Evolutionary conservation across 1,140 invertebrate genomes (phyloP), one percentile per base, ranked within the genome.

Genomic region (Agrilus planipennis): DNA sequence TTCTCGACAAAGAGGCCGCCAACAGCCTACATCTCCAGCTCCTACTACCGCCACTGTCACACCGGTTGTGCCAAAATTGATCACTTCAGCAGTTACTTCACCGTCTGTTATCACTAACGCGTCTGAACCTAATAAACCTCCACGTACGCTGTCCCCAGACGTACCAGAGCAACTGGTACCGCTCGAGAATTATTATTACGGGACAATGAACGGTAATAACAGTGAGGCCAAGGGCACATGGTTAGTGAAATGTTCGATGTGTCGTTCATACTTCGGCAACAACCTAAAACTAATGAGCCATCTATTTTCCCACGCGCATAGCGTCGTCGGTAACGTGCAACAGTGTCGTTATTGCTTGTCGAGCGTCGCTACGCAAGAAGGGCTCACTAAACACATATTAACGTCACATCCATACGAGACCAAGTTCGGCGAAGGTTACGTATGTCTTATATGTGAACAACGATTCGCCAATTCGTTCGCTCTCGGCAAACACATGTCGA

Each of bases 401-500:
- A 65, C 45, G n/a, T 52, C 62, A 20, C 76, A 78, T 59, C 73
- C 75, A 0, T 58, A 62, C 2, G 72, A 75, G 49, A 76, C 75
- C 1, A 68, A 65, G 67, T 72, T 63, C 49, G 68, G 51, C 51
- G 67, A 47, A 18, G 53, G 49, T 2, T 60, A 54, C 42, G 71
- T 76, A 14, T 84, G 79, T 47, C 63, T 81, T 1, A 79, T 83
- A 47, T 84, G 80, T 46, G 76, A 79, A 58, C 70, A 75, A 19
- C 71, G 70, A 10, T 74, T 75, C 54, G 68, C 69, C 35, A 71
- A 74, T 14, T 58, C 75, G 27, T 65, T 72, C 46, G 64, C 76
- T 6, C 64, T 88, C 6, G 74, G 80, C 1, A 70, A 78, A 46
- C 85, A 89, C 59, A 73, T 89, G 69, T 75, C 81, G 42, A 75